A percentile compares a stretch with the other conserved stretches of the same genome.
phyloP scores from a whole-genome alignment of 2,888 invertebrate genomes.

The Torymus aiolomorphi region DNA sequence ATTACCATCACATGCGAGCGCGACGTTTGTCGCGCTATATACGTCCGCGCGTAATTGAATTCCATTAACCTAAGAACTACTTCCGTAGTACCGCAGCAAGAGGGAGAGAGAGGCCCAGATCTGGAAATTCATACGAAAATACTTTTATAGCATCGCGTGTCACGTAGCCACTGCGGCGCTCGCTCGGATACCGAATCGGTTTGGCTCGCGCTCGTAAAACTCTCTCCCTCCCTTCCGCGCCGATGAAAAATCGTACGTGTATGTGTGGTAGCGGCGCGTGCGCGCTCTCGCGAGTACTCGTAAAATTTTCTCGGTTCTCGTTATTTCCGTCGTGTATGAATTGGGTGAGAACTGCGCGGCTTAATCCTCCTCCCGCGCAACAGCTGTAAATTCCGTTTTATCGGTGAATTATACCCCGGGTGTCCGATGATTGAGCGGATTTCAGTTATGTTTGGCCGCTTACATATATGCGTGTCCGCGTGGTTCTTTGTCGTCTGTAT shows the following conservation, averaged over 20 bases:
- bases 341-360: conserved; percentile 28
- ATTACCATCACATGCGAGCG: no score
- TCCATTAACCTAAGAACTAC: no score
- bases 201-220: conserved; percentile 37
- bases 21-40: no score
- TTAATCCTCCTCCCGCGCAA: background rate
- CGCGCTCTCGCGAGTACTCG: background rate
- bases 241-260: conserved; percentile 33
- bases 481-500: no score
- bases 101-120: background rate
- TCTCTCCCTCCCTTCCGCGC: conserved; percentile 8
- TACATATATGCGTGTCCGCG: no score
- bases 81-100: no score
- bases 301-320: conserved; percentile 26
- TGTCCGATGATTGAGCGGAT: no score
- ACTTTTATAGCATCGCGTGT: conserved; percentile 44
- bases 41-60: no score
- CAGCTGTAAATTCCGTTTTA: no score
- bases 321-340: conserved; percentile 39
- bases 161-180: conserved; percentile 17
- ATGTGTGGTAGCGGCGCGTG: background rate
- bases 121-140: conserved; percentile 33
- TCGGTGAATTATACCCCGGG: no score
- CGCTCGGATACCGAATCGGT: conserved; percentile 21
- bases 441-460: no score